Percentiles rank a stretch among this genome's conserved stretches.
Evolutionary conservation across 2,797 vertebrate species (phyloP).

Genomic region (Taeniopygia guttata): DNA sequence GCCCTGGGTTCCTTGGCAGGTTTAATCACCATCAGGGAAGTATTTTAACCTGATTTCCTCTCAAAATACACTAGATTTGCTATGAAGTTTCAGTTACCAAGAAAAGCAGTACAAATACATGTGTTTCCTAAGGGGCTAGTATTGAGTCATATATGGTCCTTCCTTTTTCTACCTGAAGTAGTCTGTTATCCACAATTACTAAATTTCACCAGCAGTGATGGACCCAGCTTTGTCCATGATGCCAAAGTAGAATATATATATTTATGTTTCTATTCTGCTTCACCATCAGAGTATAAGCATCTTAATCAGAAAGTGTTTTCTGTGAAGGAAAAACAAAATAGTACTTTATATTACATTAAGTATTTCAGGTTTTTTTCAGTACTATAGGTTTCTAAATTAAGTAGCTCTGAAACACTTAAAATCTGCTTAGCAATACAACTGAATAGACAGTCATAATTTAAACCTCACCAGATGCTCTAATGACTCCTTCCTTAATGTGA

Average conservation of each 20-base stretch:
- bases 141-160: background rate
- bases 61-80: background rate
- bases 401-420: conserved; percentile 23
- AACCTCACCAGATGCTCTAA: conserved; percentile 50
- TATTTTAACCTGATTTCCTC: background rate
- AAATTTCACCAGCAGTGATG: background rate
- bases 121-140: background rate
- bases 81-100: background rate
- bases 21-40: background rate
- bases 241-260: background rate
- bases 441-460: conserved; percentile 1
- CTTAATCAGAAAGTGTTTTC: background rate
- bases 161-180: background rate
- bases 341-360: background rate
- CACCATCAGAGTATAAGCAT: background rate
- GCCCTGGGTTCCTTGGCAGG: background rate
- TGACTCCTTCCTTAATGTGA: conserved; percentile 50
- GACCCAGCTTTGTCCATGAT: background rate
- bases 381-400: background rate
- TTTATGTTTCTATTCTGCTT: background rate
- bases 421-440: conserved; percentile 30
- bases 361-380: background rate
- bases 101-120: background rate
- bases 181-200: background rate
- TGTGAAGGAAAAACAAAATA: background rate